Conservation (phyloP, 23 tunicate species). For the Styela plicata region DNA sequence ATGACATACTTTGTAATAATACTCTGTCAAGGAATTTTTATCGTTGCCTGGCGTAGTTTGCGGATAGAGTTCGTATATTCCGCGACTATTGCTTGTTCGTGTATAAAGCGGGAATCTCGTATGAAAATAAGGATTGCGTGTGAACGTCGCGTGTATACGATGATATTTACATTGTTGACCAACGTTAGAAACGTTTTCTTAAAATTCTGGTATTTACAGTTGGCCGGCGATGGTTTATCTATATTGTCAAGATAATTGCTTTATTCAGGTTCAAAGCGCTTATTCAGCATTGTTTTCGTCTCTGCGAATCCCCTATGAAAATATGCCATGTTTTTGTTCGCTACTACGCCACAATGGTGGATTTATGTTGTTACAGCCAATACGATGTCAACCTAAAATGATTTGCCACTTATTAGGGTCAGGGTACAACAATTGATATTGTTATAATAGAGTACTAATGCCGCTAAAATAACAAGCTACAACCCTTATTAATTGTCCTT, state of each 20-base stretch:
- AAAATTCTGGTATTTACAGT: no score
- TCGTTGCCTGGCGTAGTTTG: background rate
- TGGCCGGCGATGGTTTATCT: no score
- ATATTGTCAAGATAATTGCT: no score
- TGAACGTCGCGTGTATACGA: background rate
- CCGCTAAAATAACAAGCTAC: background rate
- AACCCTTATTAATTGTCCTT: background rate
- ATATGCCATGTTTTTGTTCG: slow-evolving; percentile 10
- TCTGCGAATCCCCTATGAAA: background rate
- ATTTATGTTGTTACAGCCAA: slow-evolving; percentile 22
- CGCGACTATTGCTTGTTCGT: background rate
- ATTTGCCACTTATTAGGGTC: background rate
- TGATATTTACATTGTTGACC: background rate
- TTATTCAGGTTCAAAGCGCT: no score
- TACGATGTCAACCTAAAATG: slow-evolving; percentile 9
- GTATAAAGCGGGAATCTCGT: background rate
- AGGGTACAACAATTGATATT: background rate
- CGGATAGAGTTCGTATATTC: background rate
- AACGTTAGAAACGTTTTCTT: background rate
- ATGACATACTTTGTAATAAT: background rate
- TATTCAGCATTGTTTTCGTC: background rate
- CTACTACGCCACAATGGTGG: slow-evolving; percentile 5
- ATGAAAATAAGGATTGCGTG: background rate
- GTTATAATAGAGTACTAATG: background rate
- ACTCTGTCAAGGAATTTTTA: background rate